These are phyloP conservation scores for Cheilosia soror DNA, from an alignment of 2,888 invertebrate species.

Conservation along the genomic window DNA sequence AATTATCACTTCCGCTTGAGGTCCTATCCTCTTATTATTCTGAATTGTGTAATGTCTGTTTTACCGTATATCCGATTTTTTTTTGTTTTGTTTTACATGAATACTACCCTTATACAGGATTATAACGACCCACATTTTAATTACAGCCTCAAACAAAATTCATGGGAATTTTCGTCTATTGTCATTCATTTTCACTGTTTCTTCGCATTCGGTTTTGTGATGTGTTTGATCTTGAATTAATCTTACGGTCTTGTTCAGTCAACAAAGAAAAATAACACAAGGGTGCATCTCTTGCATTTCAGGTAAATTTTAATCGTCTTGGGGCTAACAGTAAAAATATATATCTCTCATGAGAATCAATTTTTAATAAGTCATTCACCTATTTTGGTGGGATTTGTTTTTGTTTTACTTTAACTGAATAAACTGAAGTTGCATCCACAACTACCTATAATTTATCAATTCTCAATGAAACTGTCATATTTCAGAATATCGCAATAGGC, in stretches of 20 bases:
- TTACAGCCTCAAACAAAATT: neutral
- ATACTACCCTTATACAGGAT: too few relatives aligned
- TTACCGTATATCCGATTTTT: neutral
- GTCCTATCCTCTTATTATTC: neutral
- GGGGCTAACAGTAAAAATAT: neutral
- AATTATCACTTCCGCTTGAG: neutral
- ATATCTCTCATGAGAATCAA: conserved; percentile 23
- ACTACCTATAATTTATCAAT: conserved; percentile 20
- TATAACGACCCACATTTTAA: neutral
- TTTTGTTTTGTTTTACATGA: too few relatives aligned
- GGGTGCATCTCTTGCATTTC: conserved; percentile 36
- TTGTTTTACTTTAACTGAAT: neutral
- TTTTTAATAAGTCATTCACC: conserved; percentile 1
- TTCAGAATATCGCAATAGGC: conserved; percentile 33
- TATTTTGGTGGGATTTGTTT: neutral
- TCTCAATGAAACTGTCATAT: conserved; percentile 66
- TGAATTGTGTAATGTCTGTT: neutral
- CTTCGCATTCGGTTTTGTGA: neutral
- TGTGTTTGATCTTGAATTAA: conserved; percentile 35
- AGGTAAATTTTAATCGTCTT: conserved; percentile 31
- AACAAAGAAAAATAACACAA: conserved; percentile 24
- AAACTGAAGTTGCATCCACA: neutral
- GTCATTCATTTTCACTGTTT: neutral
- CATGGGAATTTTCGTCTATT: conserved; percentile 13
- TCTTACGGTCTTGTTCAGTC: conserved; percentile 29